Percentiles rank a stretch among this genome's conserved stretches.
Conservation (phyloP, 2,888 invertebrate species). For the Entomobrya multifasciata region DNA sequence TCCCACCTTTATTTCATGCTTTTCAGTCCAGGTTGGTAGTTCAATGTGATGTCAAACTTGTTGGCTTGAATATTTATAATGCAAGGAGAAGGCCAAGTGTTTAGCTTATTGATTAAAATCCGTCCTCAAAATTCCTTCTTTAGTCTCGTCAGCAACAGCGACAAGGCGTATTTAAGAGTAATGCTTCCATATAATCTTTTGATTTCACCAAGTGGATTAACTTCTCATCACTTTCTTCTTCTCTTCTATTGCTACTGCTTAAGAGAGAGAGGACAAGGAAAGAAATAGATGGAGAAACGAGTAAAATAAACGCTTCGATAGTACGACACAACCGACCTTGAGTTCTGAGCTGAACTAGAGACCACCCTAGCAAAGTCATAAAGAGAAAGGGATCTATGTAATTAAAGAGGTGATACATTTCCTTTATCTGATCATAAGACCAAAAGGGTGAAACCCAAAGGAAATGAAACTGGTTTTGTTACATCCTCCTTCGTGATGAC, state of each 20-base stretch:
- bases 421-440: slow-evolving; percentile 53
- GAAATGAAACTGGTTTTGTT: slow-evolving; percentile 49
- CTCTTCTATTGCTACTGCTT: slow-evolving; percentile 55
- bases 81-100: neutral
- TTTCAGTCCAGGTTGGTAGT: too few species aligned
- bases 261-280: neutral
- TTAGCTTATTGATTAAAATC: slow-evolving; percentile 46
- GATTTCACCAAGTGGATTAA: slow-evolving; percentile 69
- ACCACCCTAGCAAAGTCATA: slow-evolving; percentile 1
- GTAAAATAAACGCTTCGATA: neutral
- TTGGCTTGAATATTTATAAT: neutral
- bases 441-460: neutral
- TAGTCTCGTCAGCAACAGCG: neutral
- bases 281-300: neutral
- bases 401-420: slow-evolving; percentile 70
- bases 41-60: too few species aligned
- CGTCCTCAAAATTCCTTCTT: neutral
- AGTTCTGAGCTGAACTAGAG: neutral
- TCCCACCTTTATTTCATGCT: too few species aligned
- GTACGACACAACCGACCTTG: slow-evolving; percentile 23
- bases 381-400: slow-evolving; percentile 52
- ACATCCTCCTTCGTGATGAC: neutral
- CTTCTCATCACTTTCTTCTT: slow-evolving; percentile 67
- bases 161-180: neutral
- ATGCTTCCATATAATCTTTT: slow-evolving; percentile 53